Conservation (phyloP, 2,113 vertebrate genomes). For the Corythaixoides concolor region DNA sequence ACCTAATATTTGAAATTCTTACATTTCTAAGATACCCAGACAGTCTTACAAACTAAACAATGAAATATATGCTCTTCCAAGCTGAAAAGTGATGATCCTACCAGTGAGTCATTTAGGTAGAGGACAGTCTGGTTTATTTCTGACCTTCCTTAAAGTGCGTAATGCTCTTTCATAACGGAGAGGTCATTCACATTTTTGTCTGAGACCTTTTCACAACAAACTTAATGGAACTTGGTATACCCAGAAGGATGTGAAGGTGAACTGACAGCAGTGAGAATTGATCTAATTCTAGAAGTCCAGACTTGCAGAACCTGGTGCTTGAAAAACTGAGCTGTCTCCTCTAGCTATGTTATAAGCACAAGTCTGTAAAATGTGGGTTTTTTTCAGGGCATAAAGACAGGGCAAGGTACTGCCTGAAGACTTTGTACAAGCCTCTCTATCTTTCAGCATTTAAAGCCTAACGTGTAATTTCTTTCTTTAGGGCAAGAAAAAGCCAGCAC, state of each 20-base stretch:
- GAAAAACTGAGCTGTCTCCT: neutral
- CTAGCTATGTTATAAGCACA: neutral
- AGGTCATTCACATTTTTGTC: neutral
- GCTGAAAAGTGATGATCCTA: neutral
- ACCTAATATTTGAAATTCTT: neutral
- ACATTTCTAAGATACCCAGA: neutral
- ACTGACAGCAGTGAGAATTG: neutral
- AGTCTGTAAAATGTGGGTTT: neutral
- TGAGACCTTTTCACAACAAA: neutral
- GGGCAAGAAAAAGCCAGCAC: constrained; percentile 13
- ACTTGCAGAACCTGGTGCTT: neutral
- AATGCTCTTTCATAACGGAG: neutral
- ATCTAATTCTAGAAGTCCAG: neutral
- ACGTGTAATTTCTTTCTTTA: neutral
- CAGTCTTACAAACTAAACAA: neutral
- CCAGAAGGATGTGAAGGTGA: neutral
- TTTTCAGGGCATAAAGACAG: neutral
- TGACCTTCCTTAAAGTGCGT: neutral
- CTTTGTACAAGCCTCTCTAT: neutral
- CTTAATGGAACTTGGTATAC: neutral
- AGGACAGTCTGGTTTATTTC: neutral
- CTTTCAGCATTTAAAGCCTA: constrained; percentile 9
- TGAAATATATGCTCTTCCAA: neutral
- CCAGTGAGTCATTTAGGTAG: neutral
- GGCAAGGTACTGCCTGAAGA: neutral